Evolutionary conservation across 2,888 invertebrate species (phyloP), one percentile per base, ranked within the genome.

Genomic region (Philopedon plagiatum): DNA sequence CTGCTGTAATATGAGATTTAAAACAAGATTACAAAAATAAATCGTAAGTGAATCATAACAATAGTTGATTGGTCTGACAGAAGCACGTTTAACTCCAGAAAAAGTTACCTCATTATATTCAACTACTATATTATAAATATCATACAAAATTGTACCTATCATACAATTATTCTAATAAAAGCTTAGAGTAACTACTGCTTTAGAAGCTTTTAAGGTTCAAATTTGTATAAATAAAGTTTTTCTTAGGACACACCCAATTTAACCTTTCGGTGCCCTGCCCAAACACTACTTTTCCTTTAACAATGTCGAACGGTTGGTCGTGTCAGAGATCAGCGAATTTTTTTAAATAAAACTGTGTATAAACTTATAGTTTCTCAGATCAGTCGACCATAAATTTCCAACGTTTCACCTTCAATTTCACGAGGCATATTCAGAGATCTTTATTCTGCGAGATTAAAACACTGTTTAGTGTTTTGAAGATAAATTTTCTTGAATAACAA

Each of bases 181-280:
- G 26, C 29, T 54, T 54, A 0, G 18, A 29, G 29, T 29, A 54
- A 54, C 51, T 54, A 29, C 51, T 23, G 15, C 18, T 51, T 13
- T 51, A 51, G 8, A 51, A 29, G 51, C 29, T 13, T n/a, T 46
- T 46, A n/a, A 23, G 46, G 21, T 46, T 46, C 7, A 46, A 23
- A 46, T 46, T 46, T 23, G 46, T 46, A 18, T 29, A 15, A 9
- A 29, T 54, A 54, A 54, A 29, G 9, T 15, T 46, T 19, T 46
- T 46, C 21, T 2, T 18, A 15, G 18, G 51, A 8, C 51, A 54
- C 51, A 54, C 51, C 51, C 51, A 18, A 54, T 54, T 54, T 54
- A 29, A 54, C 51, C 51, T 54, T 54, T 54, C 18, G n/a, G 29
- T 54, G 51, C 51, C n/a, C 51, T 21, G 15, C 51, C 26, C 13